These are phyloP conservation scores for Malachius bipustulatus DNA, from an alignment of 2,888 invertebrate species.

Conservation along the genomic window DNA sequence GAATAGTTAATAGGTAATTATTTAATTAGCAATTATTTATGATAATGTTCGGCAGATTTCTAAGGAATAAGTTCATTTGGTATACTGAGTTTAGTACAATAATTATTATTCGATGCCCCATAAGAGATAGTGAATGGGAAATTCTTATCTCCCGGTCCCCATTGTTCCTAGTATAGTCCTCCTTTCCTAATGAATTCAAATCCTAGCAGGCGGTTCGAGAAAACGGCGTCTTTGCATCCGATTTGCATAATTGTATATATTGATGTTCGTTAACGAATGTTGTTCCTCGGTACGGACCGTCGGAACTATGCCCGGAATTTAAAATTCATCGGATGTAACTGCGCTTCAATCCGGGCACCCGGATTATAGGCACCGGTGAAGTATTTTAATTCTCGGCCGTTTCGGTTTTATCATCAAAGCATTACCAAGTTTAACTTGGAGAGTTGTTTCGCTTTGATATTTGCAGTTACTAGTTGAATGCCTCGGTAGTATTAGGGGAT, in stretches of 20 bases:
- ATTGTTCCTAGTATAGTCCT: no score
- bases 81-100: no score
- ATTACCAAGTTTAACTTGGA: conserved; percentile 22
- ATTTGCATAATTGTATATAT: conserved; percentile 40
- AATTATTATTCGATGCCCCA: no score
- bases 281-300: conserved; percentile 24
- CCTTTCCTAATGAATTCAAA: conserved; percentile 36
- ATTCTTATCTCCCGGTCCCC: conserved; percentile 36
- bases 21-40: no score
- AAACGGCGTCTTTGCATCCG: conserved; percentile 36
- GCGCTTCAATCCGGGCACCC: conserved; percentile 30
- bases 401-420: conserved; percentile 23
- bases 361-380: conserved; percentile 28
- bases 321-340: conserved; percentile 20
- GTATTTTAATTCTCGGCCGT: conserved; percentile 26
- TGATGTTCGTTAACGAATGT: conserved; percentile 39
- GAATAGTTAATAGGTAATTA: no score
- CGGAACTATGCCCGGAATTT: conserved; percentile 7
- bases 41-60: no score
- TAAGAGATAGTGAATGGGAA: no score
- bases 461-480: no score
- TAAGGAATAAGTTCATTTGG: no score
- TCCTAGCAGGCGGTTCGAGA: conserved; percentile 34
- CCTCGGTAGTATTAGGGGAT: no score
- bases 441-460: conserved; percentile 20